Base-by-base conservation (phyloP, 1,140 invertebrate genomes). In the Papilio helenus region DNA sequence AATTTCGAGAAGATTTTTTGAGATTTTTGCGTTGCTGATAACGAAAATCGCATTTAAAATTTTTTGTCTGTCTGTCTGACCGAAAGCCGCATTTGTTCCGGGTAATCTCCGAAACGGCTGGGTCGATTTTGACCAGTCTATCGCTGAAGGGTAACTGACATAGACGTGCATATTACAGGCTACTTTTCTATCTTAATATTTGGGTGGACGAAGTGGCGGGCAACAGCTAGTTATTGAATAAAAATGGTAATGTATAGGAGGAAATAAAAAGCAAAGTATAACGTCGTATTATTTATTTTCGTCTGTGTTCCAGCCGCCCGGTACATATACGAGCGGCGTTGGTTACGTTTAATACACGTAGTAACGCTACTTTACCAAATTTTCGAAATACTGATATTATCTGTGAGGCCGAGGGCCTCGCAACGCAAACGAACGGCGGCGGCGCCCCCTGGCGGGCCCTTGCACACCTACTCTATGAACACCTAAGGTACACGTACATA, bases 281-380 rank as follows among this genome's bases (percentile, higher is more conserved):
- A 94, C 92, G 91, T 94, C 90, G 92, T 94, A 94, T 93, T 94
- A 94, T 94, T 94, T 93, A 93, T 93, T 94, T 90, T 90, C 86
- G 89, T 92, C 87, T 88, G 91, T 92, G 90, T 90, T 88, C 84
- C 89, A 90, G 89, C 88, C 91, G 86, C 92, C 85, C 92, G 89
- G 86, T 91, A 92, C 89, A 92, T 82, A 86, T 84, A 82, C 91
- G 91, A 82, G 88, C 91, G 87, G 87, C 90, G 87, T 86, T 86
- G 81, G 83, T 87, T 87, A 89, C 85, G 78, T 90, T 90, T 88
- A 92, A 89, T 93, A 93, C 89, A 93, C 92, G 92, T 89, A 90
- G 82, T 91, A 92, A 94, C 91, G 91, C 92, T 94, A 94, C 92
- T 84, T 92, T 94, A 94, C 86, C 89, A 90, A 94, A 91, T 91